Evolutionary conservation across 2,113 vertebrate species (phyloP), one percentile per base, ranked within the genome.

Genomic region (Zosterops japonicus): DNA sequence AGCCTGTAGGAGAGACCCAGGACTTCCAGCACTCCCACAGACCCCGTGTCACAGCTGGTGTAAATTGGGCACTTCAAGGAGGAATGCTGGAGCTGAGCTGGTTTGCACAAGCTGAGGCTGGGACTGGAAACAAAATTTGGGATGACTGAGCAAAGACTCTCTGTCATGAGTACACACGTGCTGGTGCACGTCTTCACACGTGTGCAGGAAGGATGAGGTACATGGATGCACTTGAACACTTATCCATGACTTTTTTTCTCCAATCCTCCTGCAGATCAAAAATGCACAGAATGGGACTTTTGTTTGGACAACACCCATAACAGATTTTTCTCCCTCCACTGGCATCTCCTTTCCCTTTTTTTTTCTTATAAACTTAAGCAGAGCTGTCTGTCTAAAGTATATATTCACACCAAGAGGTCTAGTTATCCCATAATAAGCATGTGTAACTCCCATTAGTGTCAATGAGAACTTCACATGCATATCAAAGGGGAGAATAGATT

Each of bases 401-500:
- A 93, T 92, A 91, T 95, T 96, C 97, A 92, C 85, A 86, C 93
- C 76, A 83, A 97, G 96, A 83, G 77, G 89, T 96, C 96, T 98
- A 70, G 95, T 97, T 97, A 96, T 97, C 90, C 77, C 18, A 25
- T 95, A 94, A 78, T 95, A 97, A 97, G 92, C 90, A 63, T 23
- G 12, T 97, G 95, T 97, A 94, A 92, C 92, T 94, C 96, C 94
- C 88, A 96, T 95, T 84, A 92, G 76, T 95, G 91, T 96, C 97
- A 96, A 81, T 97, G 97, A 96, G 95, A 98, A 86, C 96, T 95
- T 93, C 91, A 80, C 95, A 86, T 95, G 96, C 94, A 84, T 96
- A 92, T 96, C 96, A 97, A 97, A 97, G 93, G 80, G 83, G 64
- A 96, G 96, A 97, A 97, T 41, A 97, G 97, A 97, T 96, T 97